Evolutionary conservation across 2,797 vertebrate genomes (phyloP).

Genomic region (Gymnocypris eckloni): DNA sequence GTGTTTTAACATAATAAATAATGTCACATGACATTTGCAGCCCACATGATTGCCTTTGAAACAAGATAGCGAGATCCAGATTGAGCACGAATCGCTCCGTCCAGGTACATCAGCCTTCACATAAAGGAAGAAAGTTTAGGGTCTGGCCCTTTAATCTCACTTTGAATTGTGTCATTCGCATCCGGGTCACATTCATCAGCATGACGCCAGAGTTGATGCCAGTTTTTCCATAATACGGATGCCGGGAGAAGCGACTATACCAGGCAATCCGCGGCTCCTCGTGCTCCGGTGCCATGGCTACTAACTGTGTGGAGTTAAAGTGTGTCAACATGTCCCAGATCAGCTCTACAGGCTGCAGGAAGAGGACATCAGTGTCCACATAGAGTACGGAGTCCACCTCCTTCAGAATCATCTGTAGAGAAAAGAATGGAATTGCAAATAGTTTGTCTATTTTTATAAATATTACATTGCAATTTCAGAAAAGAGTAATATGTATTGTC

Average conservation of each 20-base stretch:
- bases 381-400: conserved; percentile 79
- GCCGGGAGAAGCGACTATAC: conserved; percentile 94
- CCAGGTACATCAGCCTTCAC: neutral
- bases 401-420: conserved; percentile 85
- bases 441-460: neutral
- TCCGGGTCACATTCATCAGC: conserved; percentile 95
- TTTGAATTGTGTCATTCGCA: conserved; percentile 88
- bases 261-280: conserved; percentile 93
- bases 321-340: conserved; percentile 86
- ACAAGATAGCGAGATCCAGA: neutral
- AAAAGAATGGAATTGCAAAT: neutral
- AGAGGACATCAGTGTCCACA: conserved; percentile 83
- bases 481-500: neutral
- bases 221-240: conserved; percentile 90
- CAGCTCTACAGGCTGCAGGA: conserved; percentile 88
- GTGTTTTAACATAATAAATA: neutral
- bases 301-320: conserved; percentile 90
- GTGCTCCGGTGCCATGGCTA: conserved; percentile 93
- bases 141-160: conserved; percentile 65
- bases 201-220: conserved; percentile 96
- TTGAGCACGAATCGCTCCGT: neutral
- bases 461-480: neutral
- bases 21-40: conserved; percentile 21
- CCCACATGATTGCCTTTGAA: neutral
- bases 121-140: neutral